Conservation (phyloP, 35 echinoderm and acorn worm species). For the Strongylocentrotus purpuratus region DNA sequence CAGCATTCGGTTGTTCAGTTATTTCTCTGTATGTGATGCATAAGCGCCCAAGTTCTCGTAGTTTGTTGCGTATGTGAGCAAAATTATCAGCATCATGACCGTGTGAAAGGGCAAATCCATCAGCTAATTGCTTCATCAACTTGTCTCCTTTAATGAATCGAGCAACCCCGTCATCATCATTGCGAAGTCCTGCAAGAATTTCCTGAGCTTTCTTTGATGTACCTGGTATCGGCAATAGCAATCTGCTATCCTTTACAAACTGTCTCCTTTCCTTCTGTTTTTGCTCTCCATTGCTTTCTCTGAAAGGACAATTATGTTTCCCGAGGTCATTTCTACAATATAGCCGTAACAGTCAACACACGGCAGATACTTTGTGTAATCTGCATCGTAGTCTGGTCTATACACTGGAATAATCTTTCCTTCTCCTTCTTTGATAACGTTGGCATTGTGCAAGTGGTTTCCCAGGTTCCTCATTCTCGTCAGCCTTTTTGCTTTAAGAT, state of each 20-base stretch:
- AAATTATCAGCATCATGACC: conserved; percentile 49
- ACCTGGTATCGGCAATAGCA: conserved; percentile 32
- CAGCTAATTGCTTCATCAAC: conserved; percentile 45
- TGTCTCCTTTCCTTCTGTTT: conserved; percentile 48
- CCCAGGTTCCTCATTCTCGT: conserved; percentile 78
- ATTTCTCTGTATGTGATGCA: conserved; percentile 28
- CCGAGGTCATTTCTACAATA: conserved; percentile 71
- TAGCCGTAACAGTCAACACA: conserved; percentile 74
- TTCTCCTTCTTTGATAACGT: conserved; percentile 57
- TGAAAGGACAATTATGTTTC: conserved; percentile 72
- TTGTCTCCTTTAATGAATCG: conserved; percentile 18
- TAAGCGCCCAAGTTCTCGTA: conserved; percentile 11
- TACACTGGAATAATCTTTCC: conserved; percentile 72
- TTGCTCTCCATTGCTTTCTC: conserved; percentile 37
- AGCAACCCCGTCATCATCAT: conserved; percentile 43
- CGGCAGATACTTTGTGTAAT: conserved; percentile 64
- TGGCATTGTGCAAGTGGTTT: conserved; percentile 72
- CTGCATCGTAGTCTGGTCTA: conserved; percentile 66
- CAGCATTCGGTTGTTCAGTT: conserved; percentile 40
- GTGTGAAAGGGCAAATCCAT: conserved; percentile 25
- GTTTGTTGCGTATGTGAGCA: conserved; percentile 32
- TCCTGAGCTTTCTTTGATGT: conserved; percentile 14
- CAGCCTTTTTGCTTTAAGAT: conserved; percentile 65
- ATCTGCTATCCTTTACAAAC: conserved; percentile 32
- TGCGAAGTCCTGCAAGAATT: not conserved